These are phyloP conservation scores for Dicyrtomina minuta DNA, from an alignment of 2,888 invertebrate genomes.

Conservation along the genomic window DNA sequence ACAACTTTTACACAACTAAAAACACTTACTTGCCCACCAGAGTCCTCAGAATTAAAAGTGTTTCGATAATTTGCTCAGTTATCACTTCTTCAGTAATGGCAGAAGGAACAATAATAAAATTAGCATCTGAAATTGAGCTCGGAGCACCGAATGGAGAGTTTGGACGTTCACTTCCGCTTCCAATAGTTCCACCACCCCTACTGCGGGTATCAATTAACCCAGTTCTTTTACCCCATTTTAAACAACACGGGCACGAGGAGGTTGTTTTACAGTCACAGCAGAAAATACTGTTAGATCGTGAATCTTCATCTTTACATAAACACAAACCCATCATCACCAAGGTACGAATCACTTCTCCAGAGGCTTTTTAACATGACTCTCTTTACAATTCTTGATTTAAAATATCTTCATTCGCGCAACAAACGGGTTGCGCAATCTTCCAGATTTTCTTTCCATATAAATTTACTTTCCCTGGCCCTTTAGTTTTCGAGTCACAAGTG, in stretches of 20 bases:
- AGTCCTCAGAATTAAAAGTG: slow-evolving; percentile 74
- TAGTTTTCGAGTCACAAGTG: too few species aligned
- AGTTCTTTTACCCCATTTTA: slow-evolving; percentile 47
- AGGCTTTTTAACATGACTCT: slow-evolving; percentile 7
- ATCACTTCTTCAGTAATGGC: slow-evolving; percentile 56
- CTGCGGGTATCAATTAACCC: slow-evolving; percentile 32
- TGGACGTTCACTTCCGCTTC: slow-evolving; percentile 37
- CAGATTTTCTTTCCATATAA: not conserved
- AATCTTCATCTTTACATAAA: slow-evolving; percentile 68
- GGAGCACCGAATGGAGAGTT: slow-evolving; percentile 47
- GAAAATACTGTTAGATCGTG: slow-evolving; percentile 34
- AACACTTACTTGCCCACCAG: slow-evolving; percentile 79
- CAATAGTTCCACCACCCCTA: slow-evolving; percentile 21
- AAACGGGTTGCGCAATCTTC: not conserved
- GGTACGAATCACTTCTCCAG: too few species aligned
- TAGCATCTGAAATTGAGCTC: slow-evolving; percentile 48
- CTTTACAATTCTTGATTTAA: too few species aligned
- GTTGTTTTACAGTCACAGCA: slow-evolving; percentile 46
- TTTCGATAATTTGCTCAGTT: slow-evolving; percentile 76
- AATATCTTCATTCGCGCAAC: not conserved
- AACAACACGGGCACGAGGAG: slow-evolving; percentile 43
- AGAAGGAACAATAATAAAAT: slow-evolving; percentile 33
- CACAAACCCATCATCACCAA: slow-evolving; percentile 69
- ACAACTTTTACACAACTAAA: slow-evolving; percentile 18
- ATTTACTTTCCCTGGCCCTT: too few species aligned